Base-by-base conservation (phyloP, 2,113 vertebrate species). In the Cygnus atratus region DNA sequence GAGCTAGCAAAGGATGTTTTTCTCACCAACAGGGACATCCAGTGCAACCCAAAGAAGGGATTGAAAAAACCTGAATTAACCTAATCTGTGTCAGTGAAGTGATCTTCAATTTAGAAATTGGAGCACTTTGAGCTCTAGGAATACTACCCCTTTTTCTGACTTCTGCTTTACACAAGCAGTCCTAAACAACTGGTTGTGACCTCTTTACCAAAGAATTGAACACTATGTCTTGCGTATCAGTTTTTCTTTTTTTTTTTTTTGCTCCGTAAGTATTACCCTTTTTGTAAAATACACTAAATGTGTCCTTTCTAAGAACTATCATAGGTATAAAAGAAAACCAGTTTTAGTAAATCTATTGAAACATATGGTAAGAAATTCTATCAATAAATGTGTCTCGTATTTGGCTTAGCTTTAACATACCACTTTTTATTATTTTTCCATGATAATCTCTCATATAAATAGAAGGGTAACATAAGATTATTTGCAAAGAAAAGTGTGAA, bases 341-440 rank as follows among this genome's bases (percentile, higher is more conserved):
- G 52, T 66, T 89, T 93, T 48, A 89, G 29, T 65, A 87, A 94
- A 92, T 87, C 48, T n/a, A 17, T 68, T 65, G 75, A 87, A 87
- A 71, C 81, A 86, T 78, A 57, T 88, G 77, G 77, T 84, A 78
- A 94, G 65, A 89, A 96, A 89, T 91, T 93, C 81, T 76, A 88
- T 5, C 19, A 73, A 94, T 96, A 93, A 94, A 96, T 95, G 35
- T 77, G 35, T 77, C 70, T 90, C 95, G 61, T 55, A 92, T 88
- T 96, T 96, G 94, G 93, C 91, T 80, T 78, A 71, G 65, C 6
- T 84, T 85, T 83, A 91, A 66, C 87, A 91, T 95, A 91, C 71
- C 65, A 75, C 50, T 87, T 92, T 74, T 94, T 90, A 88, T 96
- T 96, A n/a, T 96, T 95, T 95, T 95, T 87, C 93, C 83, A 62